Percentiles rank a stretch among this genome's conserved stretches.
Evolutionary conservation across 2,888 invertebrate genomes (phyloP).

Genomic region (Nomada lathburiana): DNA sequence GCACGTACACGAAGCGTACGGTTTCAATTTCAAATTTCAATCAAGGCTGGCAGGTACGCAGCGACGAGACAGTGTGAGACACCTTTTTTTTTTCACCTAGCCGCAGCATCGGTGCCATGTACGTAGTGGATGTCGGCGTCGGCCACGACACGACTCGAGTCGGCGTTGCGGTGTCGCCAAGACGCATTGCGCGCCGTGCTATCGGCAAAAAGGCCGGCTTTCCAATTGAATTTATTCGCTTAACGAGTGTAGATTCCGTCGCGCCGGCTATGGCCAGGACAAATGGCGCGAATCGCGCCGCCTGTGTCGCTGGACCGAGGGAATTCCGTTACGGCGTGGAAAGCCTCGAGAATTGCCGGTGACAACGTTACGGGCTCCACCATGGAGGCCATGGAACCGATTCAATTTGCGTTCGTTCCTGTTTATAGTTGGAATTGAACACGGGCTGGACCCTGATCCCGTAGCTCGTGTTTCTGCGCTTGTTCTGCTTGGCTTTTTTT

Average conservation of each 20-base stretch:
- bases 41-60: constrained; percentile 24
- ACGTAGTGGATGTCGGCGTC: constrained; percentile 57
- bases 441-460: background rate
- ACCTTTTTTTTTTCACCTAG: constrained; percentile 56
- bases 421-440: constrained; percentile 12
- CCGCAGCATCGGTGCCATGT: constrained; percentile 58
- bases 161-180: constrained; percentile 74
- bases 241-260: constrained; percentile 71
- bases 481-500: background rate
- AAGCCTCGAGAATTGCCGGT: constrained; percentile 44
- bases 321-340: constrained; percentile 64
- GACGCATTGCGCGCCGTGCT: constrained; percentile 79
- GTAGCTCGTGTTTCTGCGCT: background rate
- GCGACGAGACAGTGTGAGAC: constrained; percentile 21
- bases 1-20: background rate
- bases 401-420: constrained; percentile 27
- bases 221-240: constrained; percentile 78
- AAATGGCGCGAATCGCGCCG: constrained; percentile 68
- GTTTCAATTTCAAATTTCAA: constrained; percentile 46
- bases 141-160: constrained; percentile 38
- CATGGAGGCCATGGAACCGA: background rate
- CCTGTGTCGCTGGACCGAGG: constrained; percentile 38
- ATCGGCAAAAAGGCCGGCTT: constrained; percentile 74
- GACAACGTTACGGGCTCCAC: constrained; percentile 46
- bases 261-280: constrained; percentile 71